phyloP scores from a whole-genome alignment of 1,140 invertebrate genomes.

The Delia radicum region DNA sequence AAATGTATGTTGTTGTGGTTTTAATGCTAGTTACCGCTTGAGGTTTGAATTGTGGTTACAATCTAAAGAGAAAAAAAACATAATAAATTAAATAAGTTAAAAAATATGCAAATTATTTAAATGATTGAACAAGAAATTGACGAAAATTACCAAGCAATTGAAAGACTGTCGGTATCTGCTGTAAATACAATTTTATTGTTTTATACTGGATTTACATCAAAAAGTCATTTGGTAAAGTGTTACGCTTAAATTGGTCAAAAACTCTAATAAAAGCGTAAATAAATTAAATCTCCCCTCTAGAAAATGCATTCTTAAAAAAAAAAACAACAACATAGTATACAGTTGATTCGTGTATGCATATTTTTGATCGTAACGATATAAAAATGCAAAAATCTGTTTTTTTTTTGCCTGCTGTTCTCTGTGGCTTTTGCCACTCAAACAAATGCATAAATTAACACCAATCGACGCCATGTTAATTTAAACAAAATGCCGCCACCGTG shows the following conservation, averaged over 20 bases:
- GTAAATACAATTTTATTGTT: neutral
- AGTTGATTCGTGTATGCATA: too few species aligned
- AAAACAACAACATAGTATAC: neutral
- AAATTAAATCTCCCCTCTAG: neutral
- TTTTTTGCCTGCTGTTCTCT: neutral
- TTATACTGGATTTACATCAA: neutral
- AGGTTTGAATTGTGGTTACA: neutral
- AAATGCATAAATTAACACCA: constrained; percentile 4
- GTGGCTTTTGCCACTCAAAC: neutral
- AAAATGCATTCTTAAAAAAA: too few species aligned
- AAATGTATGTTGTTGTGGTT: constrained; percentile 4
- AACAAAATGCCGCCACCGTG: neutral
- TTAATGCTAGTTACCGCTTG: constrained; percentile 1
- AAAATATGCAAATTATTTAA: neutral
- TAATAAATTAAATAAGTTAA: neutral
- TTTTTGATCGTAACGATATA: neutral
- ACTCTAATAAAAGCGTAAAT: neutral
- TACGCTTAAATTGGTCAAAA: constrained; percentile 3
- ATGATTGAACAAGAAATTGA: constrained; percentile 4
- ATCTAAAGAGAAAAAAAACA: neutral
- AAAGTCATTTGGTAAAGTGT: constrained; percentile 1
- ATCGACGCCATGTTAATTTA: constrained; percentile 1
- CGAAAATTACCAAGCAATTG: neutral
- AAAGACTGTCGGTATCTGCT: neutral
- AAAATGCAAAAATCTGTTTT: neutral